A percentile compares a stretch with the other conserved stretches of the same genome.
phyloP scores from a whole-genome alignment of 2,113 vertebrate genomes.

The Leptosomus discolor region DNA sequence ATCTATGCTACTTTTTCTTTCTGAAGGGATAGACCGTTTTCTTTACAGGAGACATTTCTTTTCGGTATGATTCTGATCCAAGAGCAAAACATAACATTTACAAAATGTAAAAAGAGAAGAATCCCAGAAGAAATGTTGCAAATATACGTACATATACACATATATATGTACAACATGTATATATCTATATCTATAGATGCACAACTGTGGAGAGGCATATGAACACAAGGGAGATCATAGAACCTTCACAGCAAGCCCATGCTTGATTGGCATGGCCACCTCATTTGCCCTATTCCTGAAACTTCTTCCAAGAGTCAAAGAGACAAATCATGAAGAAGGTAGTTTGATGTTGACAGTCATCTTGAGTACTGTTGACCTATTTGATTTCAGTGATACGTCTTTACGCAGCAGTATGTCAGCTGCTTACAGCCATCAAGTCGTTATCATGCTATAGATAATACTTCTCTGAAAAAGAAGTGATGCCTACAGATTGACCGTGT shows the following conservation, averaged over 20 bases:
- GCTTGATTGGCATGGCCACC: background rate
- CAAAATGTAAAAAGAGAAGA: background rate
- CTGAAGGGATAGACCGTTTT: background rate
- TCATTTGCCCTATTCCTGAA: background rate
- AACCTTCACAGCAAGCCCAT: background rate
- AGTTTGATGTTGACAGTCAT: background rate
- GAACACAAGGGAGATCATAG: background rate
- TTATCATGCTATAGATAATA: background rate
- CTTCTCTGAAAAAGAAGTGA: background rate
- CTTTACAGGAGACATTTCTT: background rate
- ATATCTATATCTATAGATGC: background rate
- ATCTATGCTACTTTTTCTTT: background rate
- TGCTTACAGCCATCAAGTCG: background rate
- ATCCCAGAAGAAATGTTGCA: background rate
- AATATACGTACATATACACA: background rate
- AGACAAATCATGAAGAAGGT: accelerated
- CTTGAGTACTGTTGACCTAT: background rate
- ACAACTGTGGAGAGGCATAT: background rate
- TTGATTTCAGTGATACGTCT: background rate
- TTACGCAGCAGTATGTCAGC: background rate
- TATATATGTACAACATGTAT: background rate
- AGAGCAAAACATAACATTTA: background rate
- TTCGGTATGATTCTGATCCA: background rate
- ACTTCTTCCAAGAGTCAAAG: background rate
- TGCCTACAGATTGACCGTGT: background rate